Evolutionary conservation across 2,797 vertebrate species (phyloP).

Genomic region (Brotula barbata): DNA sequence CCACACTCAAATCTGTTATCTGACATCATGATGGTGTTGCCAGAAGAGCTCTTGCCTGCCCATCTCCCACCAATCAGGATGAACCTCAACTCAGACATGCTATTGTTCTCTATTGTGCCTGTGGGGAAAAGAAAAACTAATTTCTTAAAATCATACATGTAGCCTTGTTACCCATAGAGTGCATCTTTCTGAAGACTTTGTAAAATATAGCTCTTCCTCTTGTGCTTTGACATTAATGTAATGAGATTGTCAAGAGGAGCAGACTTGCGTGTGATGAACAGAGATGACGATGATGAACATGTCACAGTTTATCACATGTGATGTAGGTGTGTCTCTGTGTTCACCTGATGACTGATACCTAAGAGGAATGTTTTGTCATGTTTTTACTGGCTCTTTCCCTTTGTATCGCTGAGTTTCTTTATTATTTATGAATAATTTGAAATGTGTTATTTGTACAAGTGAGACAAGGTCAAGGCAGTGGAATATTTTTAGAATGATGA

Average conservation of each 20-base stretch:
- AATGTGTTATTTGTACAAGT: not conserved
- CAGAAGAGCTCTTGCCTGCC: slow-evolving; percentile 57
- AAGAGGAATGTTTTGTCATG: too few species aligned
- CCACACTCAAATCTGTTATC: slow-evolving; percentile 48
- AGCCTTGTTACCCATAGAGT: too few species aligned
- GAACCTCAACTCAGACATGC: slow-evolving; percentile 26
- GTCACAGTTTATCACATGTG: too few species aligned
- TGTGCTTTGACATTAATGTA: too few species aligned
- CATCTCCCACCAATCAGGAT: slow-evolving; percentile 53
- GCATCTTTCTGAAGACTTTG: not conserved
- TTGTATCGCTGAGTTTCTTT: slow-evolving; percentile 40
- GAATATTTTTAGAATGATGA: slow-evolving; percentile 51
- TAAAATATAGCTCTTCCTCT: not conserved
- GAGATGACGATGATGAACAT: too few species aligned
- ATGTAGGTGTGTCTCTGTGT: too few species aligned
- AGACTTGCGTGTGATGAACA: too few species aligned
- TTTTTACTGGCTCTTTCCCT: too few species aligned
- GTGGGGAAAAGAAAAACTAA: slow-evolving; percentile 18
- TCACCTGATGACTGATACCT: too few species aligned
- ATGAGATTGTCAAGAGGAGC: too few species aligned
- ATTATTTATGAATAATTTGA: slow-evolving; percentile 19
- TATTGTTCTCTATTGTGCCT: not conserved
- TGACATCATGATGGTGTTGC: slow-evolving; percentile 58
- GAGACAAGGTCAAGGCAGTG: slow-evolving; percentile 8
- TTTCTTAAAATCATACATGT: not conserved